A percentile compares a stretch with the other conserved stretches of the same genome.
phyloP scores from a whole-genome alignment of 2,113 vertebrate species.

The Todiramphus saurophagus region DNA sequence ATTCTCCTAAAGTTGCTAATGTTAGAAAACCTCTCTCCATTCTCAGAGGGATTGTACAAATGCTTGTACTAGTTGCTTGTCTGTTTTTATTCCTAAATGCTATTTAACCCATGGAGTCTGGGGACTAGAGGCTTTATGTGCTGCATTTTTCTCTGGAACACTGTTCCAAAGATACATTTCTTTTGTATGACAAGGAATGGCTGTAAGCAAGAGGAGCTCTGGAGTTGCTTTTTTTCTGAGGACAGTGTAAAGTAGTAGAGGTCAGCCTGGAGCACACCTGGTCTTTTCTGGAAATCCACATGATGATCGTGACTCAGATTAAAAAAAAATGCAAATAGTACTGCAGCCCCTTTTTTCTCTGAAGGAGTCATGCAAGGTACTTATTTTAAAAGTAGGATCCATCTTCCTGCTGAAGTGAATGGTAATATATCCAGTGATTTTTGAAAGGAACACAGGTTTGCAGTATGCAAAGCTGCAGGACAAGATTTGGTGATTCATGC shows the following conservation, averaged over 20 bases:
- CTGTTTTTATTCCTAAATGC: conserved; percentile 46
- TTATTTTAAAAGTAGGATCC: not conserved
- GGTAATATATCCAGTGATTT: not conserved
- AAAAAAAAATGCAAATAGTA: not conserved
- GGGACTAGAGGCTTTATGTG: not conserved
- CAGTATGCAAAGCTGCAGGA: not conserved
- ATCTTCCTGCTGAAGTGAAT: not conserved
- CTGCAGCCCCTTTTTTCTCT: not conserved
- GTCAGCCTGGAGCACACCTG: not conserved
- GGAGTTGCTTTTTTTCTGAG: not conserved
- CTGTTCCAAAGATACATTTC: not conserved
- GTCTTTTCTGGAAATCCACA: not conserved
- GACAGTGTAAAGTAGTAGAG: not conserved
- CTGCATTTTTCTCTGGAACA: not conserved
- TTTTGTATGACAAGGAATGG: not conserved
- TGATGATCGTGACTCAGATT: not conserved
- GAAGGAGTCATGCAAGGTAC: not conserved
- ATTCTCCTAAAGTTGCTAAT: conserved; percentile 30
- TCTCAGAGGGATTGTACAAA: conserved; percentile 19
- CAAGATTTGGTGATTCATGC: not conserved
- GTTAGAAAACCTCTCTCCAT: conserved; percentile 14
- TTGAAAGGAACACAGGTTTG: not conserved
- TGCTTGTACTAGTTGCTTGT: conserved; percentile 20
- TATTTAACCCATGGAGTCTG: conserved; percentile 25
- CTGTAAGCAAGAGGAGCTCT: not conserved